Evolutionary conservation across 2,113 vertebrate genomes (phyloP), one percentile per base, ranked within the genome.

Genomic region (Symphodus melops): DNA sequence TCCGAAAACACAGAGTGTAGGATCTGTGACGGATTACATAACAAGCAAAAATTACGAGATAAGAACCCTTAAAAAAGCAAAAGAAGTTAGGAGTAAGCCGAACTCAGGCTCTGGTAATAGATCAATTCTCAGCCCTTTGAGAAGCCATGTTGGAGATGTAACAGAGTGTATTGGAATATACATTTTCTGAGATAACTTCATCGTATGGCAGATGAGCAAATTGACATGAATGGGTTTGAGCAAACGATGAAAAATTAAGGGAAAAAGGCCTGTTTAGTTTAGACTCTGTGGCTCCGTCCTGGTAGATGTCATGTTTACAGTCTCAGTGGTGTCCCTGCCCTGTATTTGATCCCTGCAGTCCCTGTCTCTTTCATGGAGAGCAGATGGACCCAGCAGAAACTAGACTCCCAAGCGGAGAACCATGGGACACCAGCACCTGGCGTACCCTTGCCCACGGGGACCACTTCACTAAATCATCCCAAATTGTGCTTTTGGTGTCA

Each of bases 331-430:
- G 75, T 82, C 54, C 73, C 81, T 81, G 65, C 85, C 86, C 66
- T 28, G 44, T 12, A 23, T 59, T 69, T 51, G 64, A 73, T 51
- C 65, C 70, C 66, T 7, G 33, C 1, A 0, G 48, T 52, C 70
- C 39, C 48, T 68, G 75, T 44, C 53, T 79, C 78, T 83, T 87
- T 81, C 33, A 81, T 61, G 0, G 70, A 75, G 67, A 80, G 62
- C 91, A 92, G 91, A 89, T 92, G 89, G 82, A 85, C 87, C 62
- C 81, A 90, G 88, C 87, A 83, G 84, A 84, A 69, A 79, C 70
- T 39, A n/a, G 49, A 54, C 41, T 55, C 49, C 75, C 89, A 72
- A 64, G 65, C 82, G 20, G 67, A 72, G 75, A 84, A 62, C 90
- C 76, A 63, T 52, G 62, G 86, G 89, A 81, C 28, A 56, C 25